These are phyloP conservation scores for Scaptomyza flava DNA, from an alignment of 2,888 invertebrate species.

Conservation along the genomic window DNA sequence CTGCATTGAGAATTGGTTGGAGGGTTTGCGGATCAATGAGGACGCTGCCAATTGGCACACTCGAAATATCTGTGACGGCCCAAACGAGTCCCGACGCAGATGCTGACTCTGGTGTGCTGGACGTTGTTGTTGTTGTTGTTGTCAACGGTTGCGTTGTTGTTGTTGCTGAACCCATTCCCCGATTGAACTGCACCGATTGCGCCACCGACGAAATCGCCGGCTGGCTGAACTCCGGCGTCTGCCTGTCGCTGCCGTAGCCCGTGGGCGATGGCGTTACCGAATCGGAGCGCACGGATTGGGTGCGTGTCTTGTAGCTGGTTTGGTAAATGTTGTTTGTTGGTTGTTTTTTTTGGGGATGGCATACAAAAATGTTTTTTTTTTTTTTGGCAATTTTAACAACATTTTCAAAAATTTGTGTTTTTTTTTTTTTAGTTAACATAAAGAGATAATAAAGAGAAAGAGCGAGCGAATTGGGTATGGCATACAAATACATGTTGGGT, in stretches of 20 bases:
- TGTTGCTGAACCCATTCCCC: constrained; percentile 46
- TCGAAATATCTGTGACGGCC: constrained; percentile 94
- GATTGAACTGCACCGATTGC: constrained; percentile 36
- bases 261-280: constrained; percentile 92
- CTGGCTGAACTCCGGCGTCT: constrained; percentile 82
- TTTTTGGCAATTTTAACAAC: constrained; percentile 63
- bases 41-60: constrained; percentile 94
- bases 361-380: constrained; percentile 69
- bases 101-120: constrained; percentile 56
- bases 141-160: constrained; percentile 42
- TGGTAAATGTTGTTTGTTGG: constrained; percentile 34
- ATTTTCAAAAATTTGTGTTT: constrained; percentile 41
- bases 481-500: constrained; percentile 25
- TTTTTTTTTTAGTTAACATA: constrained; percentile 37
- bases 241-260: constrained; percentile 85
- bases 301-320: constrained; percentile 84
- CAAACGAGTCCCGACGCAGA: constrained; percentile 87
- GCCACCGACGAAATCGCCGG: constrained; percentile 49
- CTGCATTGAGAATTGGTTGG: constrained; percentile 85
- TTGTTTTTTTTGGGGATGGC: constrained; percentile 46
- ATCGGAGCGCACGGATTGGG: constrained; percentile 86
- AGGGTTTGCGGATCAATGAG: constrained; percentile 91
- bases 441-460: constrained; percentile 33
- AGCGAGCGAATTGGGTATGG: constrained; percentile 53
- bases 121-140: constrained; percentile 44